Evolutionary conservation across 2,888 invertebrate species (phyloP).

Genomic region (Aporophyla nigra): DNA sequence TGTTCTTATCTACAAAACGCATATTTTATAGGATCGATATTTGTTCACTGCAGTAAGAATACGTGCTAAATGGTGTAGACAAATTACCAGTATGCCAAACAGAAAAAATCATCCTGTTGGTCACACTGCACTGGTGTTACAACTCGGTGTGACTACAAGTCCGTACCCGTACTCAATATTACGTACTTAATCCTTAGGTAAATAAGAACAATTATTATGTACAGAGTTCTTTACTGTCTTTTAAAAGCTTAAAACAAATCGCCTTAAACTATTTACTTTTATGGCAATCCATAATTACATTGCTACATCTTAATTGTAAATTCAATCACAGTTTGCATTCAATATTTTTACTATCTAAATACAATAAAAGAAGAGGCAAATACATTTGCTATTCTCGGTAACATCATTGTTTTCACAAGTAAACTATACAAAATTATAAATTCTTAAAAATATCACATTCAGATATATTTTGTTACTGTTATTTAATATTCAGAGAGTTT

Average conservation of each 20-base stretch:
- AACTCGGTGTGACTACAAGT: no score
- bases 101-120: no score
- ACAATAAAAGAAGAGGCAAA: neutral
- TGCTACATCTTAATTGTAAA: conserved; percentile 40
- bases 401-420: conserved; percentile 7
- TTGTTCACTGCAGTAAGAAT: no score
- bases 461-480: no score
- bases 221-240: conserved; percentile 22
- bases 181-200: neutral
- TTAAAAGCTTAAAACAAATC: neutral
- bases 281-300: conserved; percentile 13
- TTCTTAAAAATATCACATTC: conserved; percentile 1
- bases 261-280: conserved; percentile 17
- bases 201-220: conserved; percentile 6
- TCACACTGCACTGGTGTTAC: no score
- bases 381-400: neutral
- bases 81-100: no score
- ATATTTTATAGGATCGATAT: no score
- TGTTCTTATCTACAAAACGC: no score
- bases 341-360: conserved; percentile 11
- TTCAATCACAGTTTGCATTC: conserved; percentile 46
- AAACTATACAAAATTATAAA: conserved; percentile 9
- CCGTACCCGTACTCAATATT: neutral
- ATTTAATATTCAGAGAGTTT: no score
- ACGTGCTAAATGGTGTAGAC: no score